A percentile compares a stretch with the other conserved stretches of the same genome.
Conservation (phyloP, 2,888 invertebrate species). For the Diabrotica balteata region DNA sequence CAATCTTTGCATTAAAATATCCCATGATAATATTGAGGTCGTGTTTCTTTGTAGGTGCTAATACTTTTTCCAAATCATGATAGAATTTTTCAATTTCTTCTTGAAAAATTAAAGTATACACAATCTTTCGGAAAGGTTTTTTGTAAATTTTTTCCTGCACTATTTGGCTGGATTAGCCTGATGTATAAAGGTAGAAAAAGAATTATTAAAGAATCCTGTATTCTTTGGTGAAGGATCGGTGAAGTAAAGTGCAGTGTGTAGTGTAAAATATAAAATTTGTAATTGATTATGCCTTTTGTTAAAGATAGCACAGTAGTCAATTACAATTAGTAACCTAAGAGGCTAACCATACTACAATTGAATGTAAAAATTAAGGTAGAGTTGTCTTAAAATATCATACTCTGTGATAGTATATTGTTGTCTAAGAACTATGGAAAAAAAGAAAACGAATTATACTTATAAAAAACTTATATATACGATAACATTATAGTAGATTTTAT, state of each 20-base stretch:
- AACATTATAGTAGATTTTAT: constrained; percentile 35
- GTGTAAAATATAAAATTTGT: constrained; percentile 23
- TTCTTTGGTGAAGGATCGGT: constrained; percentile 14
- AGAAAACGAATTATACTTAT: constrained; percentile 39
- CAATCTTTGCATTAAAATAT: too few relatives aligned
- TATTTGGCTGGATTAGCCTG: not conserved
- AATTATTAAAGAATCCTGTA: not conserved
- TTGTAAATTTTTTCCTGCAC: too few relatives aligned
- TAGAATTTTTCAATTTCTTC: too few relatives aligned
- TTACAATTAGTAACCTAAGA: constrained; percentile 41
- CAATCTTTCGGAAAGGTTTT: too few relatives aligned
- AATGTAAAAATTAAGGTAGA: constrained; percentile 37
- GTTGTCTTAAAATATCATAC: constrained; percentile 40
- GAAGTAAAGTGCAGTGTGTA: constrained; percentile 20
- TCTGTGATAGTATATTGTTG: constrained; percentile 41
- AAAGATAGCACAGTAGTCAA: constrained; percentile 39
- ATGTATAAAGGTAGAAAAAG: not conserved
- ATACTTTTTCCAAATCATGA: too few relatives aligned
- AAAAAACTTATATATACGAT: constrained; percentile 39
- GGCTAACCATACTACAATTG: constrained; percentile 34
- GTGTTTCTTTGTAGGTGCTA: too few relatives aligned
- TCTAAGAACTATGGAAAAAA: constrained; percentile 40
- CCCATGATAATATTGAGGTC: too few relatives aligned
- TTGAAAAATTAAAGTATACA: too few relatives aligned
- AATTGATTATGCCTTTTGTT: constrained; percentile 26